These are phyloP conservation scores for Orius laevigatus DNA, from an alignment of 1,140 invertebrate genomes.

Conservation along the genomic window DNA sequence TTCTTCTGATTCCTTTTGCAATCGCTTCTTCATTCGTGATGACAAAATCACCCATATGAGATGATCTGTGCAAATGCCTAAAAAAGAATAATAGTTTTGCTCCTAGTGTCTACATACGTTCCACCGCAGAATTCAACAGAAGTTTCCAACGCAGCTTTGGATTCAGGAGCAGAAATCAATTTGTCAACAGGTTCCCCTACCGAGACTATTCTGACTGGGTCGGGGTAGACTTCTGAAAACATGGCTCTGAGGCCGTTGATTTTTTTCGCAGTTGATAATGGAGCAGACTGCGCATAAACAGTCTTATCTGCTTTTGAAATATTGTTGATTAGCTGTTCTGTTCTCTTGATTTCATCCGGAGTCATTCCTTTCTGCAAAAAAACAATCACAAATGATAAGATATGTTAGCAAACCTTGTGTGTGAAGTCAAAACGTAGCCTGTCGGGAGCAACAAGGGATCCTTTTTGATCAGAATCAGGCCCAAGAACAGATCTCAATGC, in stretches of 20 bases:
- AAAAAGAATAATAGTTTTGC: constrained; percentile 20
- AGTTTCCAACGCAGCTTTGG: constrained; percentile 56
- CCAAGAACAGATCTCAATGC: constrained; percentile 78
- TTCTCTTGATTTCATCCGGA: constrained; percentile 64
- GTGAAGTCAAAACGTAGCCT: constrained; percentile 94
- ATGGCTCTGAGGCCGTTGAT: constrained; percentile 92
- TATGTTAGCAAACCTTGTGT: constrained; percentile 46
- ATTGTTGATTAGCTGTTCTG: constrained; percentile 62
- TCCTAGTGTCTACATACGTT: constrained; percentile 42
- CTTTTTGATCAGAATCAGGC: constrained; percentile 86
- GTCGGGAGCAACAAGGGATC: constrained; percentile 96
- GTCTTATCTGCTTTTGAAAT: constrained; percentile 62
- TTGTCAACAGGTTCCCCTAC: constrained; percentile 86
- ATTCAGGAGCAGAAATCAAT: constrained; percentile 69
- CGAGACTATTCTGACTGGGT: constrained; percentile 92
- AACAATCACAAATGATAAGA: constrained; percentile 8
- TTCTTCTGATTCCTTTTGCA: constrained; percentile 93
- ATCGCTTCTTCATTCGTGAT: constrained; percentile 97
- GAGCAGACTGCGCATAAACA: constrained; percentile 84
- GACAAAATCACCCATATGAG: constrained; percentile 87
- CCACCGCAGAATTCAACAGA: constrained; percentile 99
- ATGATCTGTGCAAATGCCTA: constrained; percentile 70
- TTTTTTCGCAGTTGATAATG: constrained; percentile 68
- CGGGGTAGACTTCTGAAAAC: constrained; percentile 94
- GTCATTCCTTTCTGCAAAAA: constrained; percentile 40